phyloP scores from a whole-genome alignment of 2,113 vertebrate species.

The Leucopsar rothschildi region DNA sequence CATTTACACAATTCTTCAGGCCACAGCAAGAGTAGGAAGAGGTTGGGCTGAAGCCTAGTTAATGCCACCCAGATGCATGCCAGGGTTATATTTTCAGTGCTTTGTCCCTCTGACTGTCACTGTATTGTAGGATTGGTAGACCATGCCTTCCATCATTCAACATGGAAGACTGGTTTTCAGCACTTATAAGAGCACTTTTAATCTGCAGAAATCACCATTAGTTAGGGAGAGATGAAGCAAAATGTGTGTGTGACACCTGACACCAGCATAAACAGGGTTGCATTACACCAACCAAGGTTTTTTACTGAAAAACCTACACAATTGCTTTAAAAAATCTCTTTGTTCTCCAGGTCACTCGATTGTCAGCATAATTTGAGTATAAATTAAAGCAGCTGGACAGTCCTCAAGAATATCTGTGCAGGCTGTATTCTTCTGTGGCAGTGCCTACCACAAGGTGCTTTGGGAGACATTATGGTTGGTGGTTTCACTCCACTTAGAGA shows the following conservation, averaged over 20 bases:
- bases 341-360: neutral
- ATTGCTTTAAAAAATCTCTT: neutral
- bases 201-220: neutral
- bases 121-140: neutral
- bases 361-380: neutral
- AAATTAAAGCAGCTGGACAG: neutral
- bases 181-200: neutral
- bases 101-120: rapidly evolving
- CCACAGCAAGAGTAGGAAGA: neutral
- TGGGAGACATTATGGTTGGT: neutral
- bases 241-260: neutral
- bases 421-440: neutral
- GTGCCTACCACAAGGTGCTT: neutral
- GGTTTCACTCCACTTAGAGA: neutral
- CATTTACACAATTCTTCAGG: neutral
- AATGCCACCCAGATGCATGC: neutral
- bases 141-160: rapidly evolving
- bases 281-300: rapidly evolving
- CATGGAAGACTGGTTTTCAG: neutral
- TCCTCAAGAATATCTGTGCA: neutral
- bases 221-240: neutral
- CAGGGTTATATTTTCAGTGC: neutral
- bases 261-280: neutral
- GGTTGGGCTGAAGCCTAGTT: neutral
- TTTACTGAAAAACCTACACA: neutral